phyloP scores from a whole-genome alignment of 2,113 vertebrate genomes.

The Trematocara zebra region DNA sequence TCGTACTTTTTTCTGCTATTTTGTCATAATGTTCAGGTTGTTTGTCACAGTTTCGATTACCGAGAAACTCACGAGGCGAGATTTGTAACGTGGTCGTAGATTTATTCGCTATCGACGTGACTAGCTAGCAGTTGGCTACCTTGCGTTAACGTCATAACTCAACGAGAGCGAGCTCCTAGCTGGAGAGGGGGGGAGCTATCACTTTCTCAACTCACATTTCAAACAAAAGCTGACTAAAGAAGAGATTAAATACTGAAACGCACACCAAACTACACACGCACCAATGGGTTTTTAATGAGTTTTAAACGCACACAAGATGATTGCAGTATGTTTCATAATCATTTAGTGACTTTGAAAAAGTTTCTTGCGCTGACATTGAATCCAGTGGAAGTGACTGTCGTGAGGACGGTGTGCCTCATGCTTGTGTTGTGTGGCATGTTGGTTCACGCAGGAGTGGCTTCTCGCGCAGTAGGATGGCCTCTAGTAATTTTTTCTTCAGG shows the following conservation, averaged over 20 bases:
- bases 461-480: background rate
- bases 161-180: slow-evolving; percentile 34
- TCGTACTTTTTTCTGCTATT: slow-evolving; percentile 34
- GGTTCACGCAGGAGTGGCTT: slow-evolving; percentile 29
- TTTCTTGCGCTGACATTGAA: slow-evolving; percentile 46
- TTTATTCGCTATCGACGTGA: background rate
- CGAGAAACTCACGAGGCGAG: background rate
- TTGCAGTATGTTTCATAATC: background rate
- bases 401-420: background rate
- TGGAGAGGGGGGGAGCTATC: slow-evolving; percentile 1
- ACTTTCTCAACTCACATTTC: slow-evolving; percentile 33
- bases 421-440: slow-evolving; percentile 12
- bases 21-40: background rate
- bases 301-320: background rate
- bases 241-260: background rate
- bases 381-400: background rate
- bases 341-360: slow-evolving; percentile 42
- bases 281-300: background rate
- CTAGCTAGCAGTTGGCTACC: background rate
- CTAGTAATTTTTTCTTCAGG: background rate
- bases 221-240: background rate
- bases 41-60: background rate
- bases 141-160: background rate
- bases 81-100: background rate
- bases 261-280: background rate